Base-by-base conservation (phyloP, 2,888 invertebrate species). In the Leptura quadrifasciata region DNA sequence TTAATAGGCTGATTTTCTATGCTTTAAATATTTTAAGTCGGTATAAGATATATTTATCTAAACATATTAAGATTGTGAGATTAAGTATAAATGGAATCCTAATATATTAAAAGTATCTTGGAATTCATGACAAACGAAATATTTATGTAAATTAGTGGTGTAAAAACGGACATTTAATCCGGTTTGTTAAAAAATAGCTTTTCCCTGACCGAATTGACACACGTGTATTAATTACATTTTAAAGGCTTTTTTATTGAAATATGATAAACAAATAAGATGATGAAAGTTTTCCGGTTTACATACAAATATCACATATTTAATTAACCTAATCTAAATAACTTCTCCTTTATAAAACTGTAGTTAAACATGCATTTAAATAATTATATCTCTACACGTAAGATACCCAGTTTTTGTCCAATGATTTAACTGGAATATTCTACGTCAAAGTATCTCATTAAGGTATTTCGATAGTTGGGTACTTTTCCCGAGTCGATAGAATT, bases 91-190 rank as follows among this genome's bases (percentile, higher is more conserved):
- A 76, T 76, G 63, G 68, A 78, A 71, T 78, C 75, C 65, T 63
- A 76, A 76, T 74, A 54, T 74, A 76, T 76, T 76, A 67, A 72
- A 73, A 76, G 67, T 75, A 68, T 61, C 67, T 76, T 17, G 72
- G 39, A 76, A 72, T 72, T 57, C 75, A 58, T 69, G 77, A 80
- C 77, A 71, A 80, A 79, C 79, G 75, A 76, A 79, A 80, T 80
- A 77, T 78, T 79, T 80, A 82, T 82, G 80, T 61, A 77, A 81
- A 80, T 81, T 55, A 64, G 55, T 72, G 63, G 63, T 72, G 55
- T 64, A 63, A 47, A 52, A 65, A 65, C 52, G 52, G 35, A 74
- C 61, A 74, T 73, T 73, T 74, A 74, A 67, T 74, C 74, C 74
- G 74, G 74, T 74, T 74, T 68, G 12, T 71, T 24, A 54, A 69